These are phyloP conservation scores for Caenorhabditis parvicauda DNA, from an alignment of 2,888 invertebrate species.

Conservation along the genomic window DNA sequence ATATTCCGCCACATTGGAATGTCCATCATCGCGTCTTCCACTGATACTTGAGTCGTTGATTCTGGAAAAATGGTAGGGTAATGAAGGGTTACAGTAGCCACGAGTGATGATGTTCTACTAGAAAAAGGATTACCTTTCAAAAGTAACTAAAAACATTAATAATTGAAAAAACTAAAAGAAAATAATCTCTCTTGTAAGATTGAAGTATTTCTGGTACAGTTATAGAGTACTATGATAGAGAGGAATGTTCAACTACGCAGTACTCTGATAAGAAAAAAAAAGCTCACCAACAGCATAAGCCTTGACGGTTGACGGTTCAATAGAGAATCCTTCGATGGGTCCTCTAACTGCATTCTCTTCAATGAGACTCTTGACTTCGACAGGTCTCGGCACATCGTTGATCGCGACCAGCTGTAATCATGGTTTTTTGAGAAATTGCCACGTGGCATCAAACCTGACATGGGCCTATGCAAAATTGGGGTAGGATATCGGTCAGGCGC, in stretches of 20 bases:
- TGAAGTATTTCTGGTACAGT: background rate
- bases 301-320: constrained; percentile 47
- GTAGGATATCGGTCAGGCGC: background rate
- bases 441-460: background rate
- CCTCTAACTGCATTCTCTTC: constrained; percentile 48
- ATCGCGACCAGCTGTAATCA: constrained; percentile 12
- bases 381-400: constrained; percentile 27
- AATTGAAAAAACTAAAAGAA: too few species aligned
- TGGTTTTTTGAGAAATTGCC: background rate
- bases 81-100: too few species aligned
- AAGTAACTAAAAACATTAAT: too few species aligned
- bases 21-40: constrained; percentile 21
- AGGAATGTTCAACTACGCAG: background rate
- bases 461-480: background rate
- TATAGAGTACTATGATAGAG: background rate
- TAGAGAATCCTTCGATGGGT: constrained; percentile 28
- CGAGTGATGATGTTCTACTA: too few species aligned
- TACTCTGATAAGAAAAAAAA: background rate
- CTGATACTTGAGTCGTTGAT: constrained; percentile 5
- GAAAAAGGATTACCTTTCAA: too few species aligned
- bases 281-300: constrained; percentile 32
- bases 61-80: too few species aligned
- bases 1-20: constrained; percentile 24
- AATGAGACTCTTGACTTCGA: constrained; percentile 38
- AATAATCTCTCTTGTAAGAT: background rate